phyloP scores from a whole-genome alignment of 2,888 invertebrate genomes.

The Lumbricus terrestris region DNA sequence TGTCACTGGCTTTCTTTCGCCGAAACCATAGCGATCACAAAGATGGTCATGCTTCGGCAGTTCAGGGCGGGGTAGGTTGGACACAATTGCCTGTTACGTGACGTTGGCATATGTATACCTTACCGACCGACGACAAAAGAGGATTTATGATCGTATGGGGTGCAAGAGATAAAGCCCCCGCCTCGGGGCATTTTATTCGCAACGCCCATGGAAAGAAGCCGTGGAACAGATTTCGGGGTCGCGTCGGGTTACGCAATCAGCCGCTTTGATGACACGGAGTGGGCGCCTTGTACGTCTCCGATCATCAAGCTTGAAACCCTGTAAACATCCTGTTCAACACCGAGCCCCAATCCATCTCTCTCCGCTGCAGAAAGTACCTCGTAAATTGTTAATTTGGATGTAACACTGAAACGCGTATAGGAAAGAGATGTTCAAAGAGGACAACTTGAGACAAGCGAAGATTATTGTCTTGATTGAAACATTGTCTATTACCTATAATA shows the following conservation, averaged over 20 bases:
- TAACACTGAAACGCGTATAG: background rate
- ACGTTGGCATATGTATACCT: background rate
- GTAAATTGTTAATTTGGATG: background rate
- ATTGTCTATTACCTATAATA: background rate
- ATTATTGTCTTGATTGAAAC: background rate
- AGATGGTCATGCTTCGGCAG: background rate
- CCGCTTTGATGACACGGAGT: background rate
- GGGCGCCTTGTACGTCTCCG: background rate
- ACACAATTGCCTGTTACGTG: background rate
- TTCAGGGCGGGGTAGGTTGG: background rate
- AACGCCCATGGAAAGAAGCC: background rate
- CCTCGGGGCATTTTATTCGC: background rate
- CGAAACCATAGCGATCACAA: background rate
- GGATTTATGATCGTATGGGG: background rate
- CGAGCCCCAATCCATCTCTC: background rate
- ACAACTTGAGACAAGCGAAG: background rate
- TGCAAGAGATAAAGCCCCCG: background rate
- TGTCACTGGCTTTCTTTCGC: background rate
- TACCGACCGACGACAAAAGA: background rate
- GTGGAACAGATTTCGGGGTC: constrained; percentile 3
- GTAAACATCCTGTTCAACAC: background rate
- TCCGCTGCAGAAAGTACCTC: background rate
- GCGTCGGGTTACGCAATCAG: background rate
- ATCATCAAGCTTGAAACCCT: background rate
- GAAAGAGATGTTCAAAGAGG: background rate